Evolutionary conservation across 92 coral and sea anemone species (phyloP).

Genomic region (Galaxea fascicularis): DNA sequence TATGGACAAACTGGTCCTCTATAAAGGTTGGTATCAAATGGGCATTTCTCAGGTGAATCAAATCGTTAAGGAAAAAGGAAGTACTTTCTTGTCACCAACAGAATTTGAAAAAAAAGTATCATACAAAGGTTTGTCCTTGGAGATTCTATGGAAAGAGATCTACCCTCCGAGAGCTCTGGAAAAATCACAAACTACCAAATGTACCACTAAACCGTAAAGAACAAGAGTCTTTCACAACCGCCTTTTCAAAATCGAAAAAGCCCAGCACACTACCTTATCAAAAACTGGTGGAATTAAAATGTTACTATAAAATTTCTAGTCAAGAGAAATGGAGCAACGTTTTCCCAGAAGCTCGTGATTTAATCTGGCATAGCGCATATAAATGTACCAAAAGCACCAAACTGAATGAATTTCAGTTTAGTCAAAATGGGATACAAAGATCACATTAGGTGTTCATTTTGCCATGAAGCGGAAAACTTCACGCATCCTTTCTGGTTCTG

Average conservation of each 20-base stretch:
- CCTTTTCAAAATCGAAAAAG: too few relatives aligned
- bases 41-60: conserved; percentile 10
- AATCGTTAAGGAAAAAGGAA: not conserved
- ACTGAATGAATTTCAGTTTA: too few relatives aligned
- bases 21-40: conserved; percentile 1
- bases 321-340: conserved; percentile 9
- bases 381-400: too few relatives aligned
- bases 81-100: not conserved
- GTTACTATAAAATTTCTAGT: conserved; percentile 15
- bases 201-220: too few relatives aligned
- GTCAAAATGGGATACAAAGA: too few relatives aligned
- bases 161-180: too few relatives aligned
- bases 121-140: too few relatives aligned
- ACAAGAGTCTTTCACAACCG: too few relatives aligned
- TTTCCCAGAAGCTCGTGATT: conserved; percentile 23
- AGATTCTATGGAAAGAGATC: not conserved
- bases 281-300: conserved; percentile 19
- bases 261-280: conserved; percentile 9
- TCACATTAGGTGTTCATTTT: conserved; percentile 9
- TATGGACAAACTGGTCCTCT: conserved; percentile 1
- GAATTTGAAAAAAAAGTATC: too few relatives aligned
- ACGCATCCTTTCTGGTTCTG: too few relatives aligned
- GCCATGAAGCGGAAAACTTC: too few relatives aligned
- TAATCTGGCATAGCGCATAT: conserved; percentile 28
- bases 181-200: not conserved